Conservation (phyloP, 2,888 invertebrate species). For the Tupiocoris notatus region DNA sequence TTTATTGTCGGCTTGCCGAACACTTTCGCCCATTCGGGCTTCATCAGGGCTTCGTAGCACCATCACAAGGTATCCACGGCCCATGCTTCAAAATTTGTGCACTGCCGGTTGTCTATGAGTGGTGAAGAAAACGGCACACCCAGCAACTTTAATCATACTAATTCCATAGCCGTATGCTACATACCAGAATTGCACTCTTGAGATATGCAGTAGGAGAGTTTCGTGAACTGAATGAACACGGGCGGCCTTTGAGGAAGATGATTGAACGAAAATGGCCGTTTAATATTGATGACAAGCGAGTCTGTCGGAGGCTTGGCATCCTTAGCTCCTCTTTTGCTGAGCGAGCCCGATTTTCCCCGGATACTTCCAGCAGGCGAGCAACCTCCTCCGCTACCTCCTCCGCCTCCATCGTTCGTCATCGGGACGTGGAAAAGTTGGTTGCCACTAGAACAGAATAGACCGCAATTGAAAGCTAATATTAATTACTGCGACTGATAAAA, state of each 20-base stretch:
- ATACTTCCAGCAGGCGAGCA: conserved; percentile 42
- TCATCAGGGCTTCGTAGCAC: too few species aligned
- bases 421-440: conserved; percentile 45
- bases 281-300: conserved; percentile 46
- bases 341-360: conserved; percentile 42
- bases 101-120: too few species aligned
- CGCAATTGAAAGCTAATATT: too few species aligned
- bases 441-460: conserved; percentile 40
- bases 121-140: too few species aligned
- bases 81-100: background rate
- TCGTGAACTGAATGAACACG: conserved; percentile 44
- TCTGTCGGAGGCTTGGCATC: conserved; percentile 38
- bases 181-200: conserved; percentile 46
- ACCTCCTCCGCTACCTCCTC: conserved; percentile 25
- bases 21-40: too few species aligned
- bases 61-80: too few species aligned
- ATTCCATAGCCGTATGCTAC: too few species aligned
- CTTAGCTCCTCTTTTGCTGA: conserved; percentile 41
- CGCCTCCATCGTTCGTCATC: conserved; percentile 3
- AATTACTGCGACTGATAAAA: too few species aligned
- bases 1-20: too few species aligned
- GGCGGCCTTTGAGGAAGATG: conserved; percentile 46
- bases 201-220: conserved; percentile 45
- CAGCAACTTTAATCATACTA: background rate
- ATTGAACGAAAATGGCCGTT: conserved; percentile 46